Base-by-base conservation (phyloP, 2,888 invertebrate species). In the Trypoxylon attenuatum region DNA sequence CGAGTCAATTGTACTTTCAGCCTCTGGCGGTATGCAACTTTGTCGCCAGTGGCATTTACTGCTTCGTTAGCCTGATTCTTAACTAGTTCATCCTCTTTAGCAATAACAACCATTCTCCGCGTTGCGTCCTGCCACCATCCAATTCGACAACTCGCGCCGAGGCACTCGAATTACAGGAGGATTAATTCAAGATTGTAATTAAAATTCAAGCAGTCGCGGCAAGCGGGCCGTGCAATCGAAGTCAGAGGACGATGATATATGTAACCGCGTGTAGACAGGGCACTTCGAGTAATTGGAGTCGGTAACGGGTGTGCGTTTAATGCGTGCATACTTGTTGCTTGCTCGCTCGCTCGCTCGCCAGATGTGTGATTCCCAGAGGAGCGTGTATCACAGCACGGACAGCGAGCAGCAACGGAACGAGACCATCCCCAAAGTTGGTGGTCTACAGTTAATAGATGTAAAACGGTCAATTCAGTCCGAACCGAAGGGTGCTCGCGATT, bases 241-340 rank as follows among this genome's bases (percentile, higher is more conserved):
- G 53, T 54, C n/a, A n/a, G n/a, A 46, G 42, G 51, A 55, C 33
- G 42, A 51, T 50, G 53, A 27, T 33, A 19, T 51, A 50, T 50
- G 42, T 60, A 45, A 43, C 54, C 38, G 49, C 45, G 29, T 47
- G 23, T 19, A 16, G 59, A 50, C 50, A 21, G 59, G 67, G 70
- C 66, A 76, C 77, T 79, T 53, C 55, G 68, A 66, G 69, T 79
- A 78, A 79, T 79, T 79, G 79, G 59, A 71, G 66, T 73, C 57
- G 62, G 71, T 71, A 70, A 70, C 72, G 64, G 70, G 69, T 69
- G 69, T 74, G 69, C 68, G 66, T 71, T 71, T 71, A 75, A 78
- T 71, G 68, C 71, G 73, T 66, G 45, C 13, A 33, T 79, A 82
- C 82, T 82, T 82, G 82, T 82, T 82, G 82, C 82, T 75, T 55